Base-by-base conservation (phyloP, 2,888 invertebrate species). In the Temnothorax ravouxi region DNA sequence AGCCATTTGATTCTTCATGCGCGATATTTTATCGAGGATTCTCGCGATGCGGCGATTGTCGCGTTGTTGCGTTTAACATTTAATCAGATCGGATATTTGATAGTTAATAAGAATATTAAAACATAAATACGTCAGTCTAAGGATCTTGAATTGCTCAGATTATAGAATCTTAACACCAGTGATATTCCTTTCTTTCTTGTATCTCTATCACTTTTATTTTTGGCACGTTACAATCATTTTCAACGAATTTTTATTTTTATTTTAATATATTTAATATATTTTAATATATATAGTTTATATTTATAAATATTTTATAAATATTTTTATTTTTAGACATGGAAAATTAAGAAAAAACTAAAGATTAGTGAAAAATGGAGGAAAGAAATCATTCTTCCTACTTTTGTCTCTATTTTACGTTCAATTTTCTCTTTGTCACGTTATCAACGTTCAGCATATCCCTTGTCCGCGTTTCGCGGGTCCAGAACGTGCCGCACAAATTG, bases 11-110 rank as follows among this genome's bases (percentile, higher is more conserved):
- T 38, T 38, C 59, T 71, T 71, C 13, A 47, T 34, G 25, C 47
- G 56, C 18, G 21, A 71, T 71, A 59, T 79, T 79, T 69, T 56
- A 47, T 71, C 47, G 47, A 34, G 71, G 5, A 21, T 34, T 34
- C 18, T 29, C 41, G 44, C n/a, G n/a, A 56, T 54, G 34, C 41
- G 41, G 13, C 25, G 25, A 41, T 52, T 13, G 25, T 41, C 41
- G 50, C 52, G 21, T 41, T 15, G 44, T 38, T 8, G n/a, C 15
- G 75, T 29, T 29, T 3, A 29, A 29, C 29, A 21, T 13, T 61
- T 56, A 18, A 29, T 13, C 52, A 9, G 38, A 66, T 66, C 25
- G 5, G 5, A 9, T 4, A 9, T 4, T 72, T 18, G 44, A 44
- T 44, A 11, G n/a, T 61, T 61, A 18, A 8, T 18, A 3, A 29